Percentiles rank a stretch among this genome's conserved stretches.
Evolutionary conservation across 2,797 vertebrate species (phyloP).

Genomic region (Adelosebastes latens): DNA sequence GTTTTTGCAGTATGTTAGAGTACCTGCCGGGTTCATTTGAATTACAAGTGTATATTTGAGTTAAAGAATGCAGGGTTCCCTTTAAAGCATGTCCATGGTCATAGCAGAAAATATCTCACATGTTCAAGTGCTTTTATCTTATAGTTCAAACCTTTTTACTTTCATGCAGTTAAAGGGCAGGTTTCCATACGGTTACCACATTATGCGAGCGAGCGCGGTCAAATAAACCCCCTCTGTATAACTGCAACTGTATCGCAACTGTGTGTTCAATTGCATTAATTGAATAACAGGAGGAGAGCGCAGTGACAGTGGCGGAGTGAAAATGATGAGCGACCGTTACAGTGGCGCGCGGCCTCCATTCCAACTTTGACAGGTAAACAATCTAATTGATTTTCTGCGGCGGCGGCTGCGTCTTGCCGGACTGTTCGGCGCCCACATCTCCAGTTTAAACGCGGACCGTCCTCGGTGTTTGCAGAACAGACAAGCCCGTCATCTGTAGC

Average conservation of each 20-base stretch:
- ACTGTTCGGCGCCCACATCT: constrained; percentile 74
- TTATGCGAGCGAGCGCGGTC: constrained; percentile 39
- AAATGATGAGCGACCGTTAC: constrained; percentile 74
- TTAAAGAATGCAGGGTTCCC: constrained; percentile 18
- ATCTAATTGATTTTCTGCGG: constrained; percentile 81
- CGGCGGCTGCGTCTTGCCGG: constrained; percentile 61
- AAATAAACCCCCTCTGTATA: constrained; percentile 43
- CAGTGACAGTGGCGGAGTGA: constrained; percentile 73
- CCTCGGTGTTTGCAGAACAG: constrained; percentile 82
- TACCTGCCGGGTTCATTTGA: constrained; percentile 21
- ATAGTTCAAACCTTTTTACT: constrained; percentile 43
- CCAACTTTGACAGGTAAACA: constrained; percentile 85
- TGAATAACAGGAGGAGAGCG: constrained; percentile 72
- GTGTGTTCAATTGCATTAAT: constrained; percentile 74
- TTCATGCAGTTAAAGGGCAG: constrained; percentile 49
- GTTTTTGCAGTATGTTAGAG: constrained; percentile 9
- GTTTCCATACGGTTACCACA: constrained; percentile 36
- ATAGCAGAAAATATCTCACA: constrained; percentile 30
- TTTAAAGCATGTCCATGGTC: constrained; percentile 40
- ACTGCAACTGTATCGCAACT: constrained; percentile 40
- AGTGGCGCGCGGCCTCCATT: constrained; percentile 69
- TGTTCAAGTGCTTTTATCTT: constrained; percentile 55
- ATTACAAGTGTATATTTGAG: constrained; percentile 21
- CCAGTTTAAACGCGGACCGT: constrained; percentile 69
- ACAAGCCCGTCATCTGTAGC: constrained; percentile 82